phyloP scores from a whole-genome alignment of 2,888 invertebrate species.

The Tetranychus truncatus region DNA sequence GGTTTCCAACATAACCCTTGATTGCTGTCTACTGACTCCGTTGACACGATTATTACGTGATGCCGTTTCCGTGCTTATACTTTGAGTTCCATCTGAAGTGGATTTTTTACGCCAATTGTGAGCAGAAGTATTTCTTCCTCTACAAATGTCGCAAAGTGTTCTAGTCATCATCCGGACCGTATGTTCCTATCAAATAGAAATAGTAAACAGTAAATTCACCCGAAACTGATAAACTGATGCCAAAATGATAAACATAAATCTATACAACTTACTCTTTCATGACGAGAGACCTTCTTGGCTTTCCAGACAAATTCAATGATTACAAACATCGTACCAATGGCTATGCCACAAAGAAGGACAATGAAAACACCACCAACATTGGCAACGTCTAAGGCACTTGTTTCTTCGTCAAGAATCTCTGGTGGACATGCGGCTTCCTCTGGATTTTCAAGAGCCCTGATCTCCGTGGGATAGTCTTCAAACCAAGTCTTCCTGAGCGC shows the following conservation, averaged over 20 bases:
- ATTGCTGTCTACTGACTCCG: not conserved
- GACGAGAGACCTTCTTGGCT: constrained; percentile 20
- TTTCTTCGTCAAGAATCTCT: constrained; percentile 13
- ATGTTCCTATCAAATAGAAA: not conserved
- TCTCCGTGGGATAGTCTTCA: constrained; percentile 42
- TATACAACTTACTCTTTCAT: constrained; percentile 19
- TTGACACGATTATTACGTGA: not conserved
- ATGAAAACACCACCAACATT: constrained; percentile 27
- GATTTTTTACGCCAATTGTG: not conserved
- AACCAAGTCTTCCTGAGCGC: constrained; percentile 87
- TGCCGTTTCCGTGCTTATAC: not conserved
- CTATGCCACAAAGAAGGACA: constrained; percentile 25
- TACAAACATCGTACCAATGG: constrained; percentile 25
- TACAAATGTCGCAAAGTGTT: not conserved
- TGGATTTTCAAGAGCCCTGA: not conserved
- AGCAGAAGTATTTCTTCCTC: not conserved
- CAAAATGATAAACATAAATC: not conserved
- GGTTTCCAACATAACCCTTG: too few species aligned
- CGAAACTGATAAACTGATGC: too few species aligned
- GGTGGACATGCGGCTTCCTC: constrained; percentile 18
- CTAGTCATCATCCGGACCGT: not conserved
- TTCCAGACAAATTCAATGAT: constrained; percentile 24
- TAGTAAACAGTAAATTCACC: too few species aligned
- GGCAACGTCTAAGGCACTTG: constrained; percentile 23
- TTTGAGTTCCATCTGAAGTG: not conserved